A percentile compares a stretch with the other conserved stretches of the same genome.
phyloP scores from a whole-genome alignment of 2,113 vertebrate genomes.

The Syngnathus floridae region DNA sequence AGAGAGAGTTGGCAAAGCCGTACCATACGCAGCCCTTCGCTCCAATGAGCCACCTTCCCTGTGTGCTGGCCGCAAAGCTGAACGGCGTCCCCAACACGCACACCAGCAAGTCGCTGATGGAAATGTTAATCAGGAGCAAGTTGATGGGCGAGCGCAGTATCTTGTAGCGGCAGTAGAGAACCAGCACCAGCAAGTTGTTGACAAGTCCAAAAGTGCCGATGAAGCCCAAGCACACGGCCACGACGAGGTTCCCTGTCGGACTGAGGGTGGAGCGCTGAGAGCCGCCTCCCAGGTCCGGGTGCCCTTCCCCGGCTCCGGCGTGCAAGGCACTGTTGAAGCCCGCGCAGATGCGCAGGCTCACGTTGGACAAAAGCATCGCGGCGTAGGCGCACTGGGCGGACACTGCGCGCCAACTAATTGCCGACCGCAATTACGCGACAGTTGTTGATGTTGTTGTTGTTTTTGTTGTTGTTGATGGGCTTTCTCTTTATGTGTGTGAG shows the following conservation, averaged over 20 bases:
- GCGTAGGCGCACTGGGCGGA: slow-evolving; percentile 29
- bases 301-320: slow-evolving; percentile 48
- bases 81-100: slow-evolving; percentile 78
- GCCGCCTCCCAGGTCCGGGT: slow-evolving; percentile 44
- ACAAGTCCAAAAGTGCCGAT: slow-evolving; percentile 69
- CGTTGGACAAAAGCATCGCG: slow-evolving; percentile 66
- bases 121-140: slow-evolving; percentile 78
- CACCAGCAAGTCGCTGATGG: slow-evolving; percentile 77
- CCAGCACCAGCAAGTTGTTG: slow-evolving; percentile 76
- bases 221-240: slow-evolving; percentile 69
- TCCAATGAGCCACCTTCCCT: slow-evolving; percentile 76
- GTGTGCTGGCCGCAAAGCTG: slow-evolving; percentile 77
- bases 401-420: slow-evolving; percentile 27
- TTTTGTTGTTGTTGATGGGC: neutral
- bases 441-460: too few relatives aligned
- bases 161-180: slow-evolving; percentile 75
- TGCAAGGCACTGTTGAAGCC: slow-evolving; percentile 56
- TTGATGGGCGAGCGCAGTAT: slow-evolving; percentile 78
- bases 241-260: slow-evolving; percentile 68
- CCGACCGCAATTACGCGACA: neutral
- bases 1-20: slow-evolving; percentile 76
- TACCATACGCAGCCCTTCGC: slow-evolving; percentile 77
- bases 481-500: slow-evolving; percentile 11
- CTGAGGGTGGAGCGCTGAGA: slow-evolving; percentile 54
- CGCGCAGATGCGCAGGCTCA: slow-evolving; percentile 64